phyloP scores from a whole-genome alignment of 2,113 vertebrate species.

The Protomyctophum bolini region DNA sequence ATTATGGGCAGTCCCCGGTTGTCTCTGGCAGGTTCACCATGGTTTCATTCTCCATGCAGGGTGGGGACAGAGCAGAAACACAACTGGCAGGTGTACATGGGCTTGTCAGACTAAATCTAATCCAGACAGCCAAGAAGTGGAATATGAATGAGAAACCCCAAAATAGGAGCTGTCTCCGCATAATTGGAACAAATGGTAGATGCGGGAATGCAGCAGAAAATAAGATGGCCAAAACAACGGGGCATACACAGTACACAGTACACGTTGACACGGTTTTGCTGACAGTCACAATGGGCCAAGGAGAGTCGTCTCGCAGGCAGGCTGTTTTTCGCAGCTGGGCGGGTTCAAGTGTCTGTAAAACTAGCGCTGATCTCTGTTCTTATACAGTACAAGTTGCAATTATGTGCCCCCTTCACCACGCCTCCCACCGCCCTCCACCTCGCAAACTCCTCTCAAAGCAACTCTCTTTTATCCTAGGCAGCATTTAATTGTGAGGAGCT shows the following conservation, averaged over 20 bases:
- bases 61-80: slow-evolving; percentile 47
- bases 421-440: slow-evolving; percentile 47
- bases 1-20: slow-evolving; percentile 9
- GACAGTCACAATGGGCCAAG: slow-evolving; percentile 54
- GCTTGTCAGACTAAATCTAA: slow-evolving; percentile 67
- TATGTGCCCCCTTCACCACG: slow-evolving; percentile 39
- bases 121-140: slow-evolving; percentile 55
- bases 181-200: slow-evolving; percentile 74
- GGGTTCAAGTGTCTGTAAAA: slow-evolving; percentile 52
- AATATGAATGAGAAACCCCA: slow-evolving; percentile 51
- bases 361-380: slow-evolving; percentile 56
- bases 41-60: slow-evolving; percentile 62
- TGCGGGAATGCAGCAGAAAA: slow-evolving; percentile 55
- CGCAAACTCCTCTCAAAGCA: slow-evolving; percentile 44
- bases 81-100: slow-evolving; percentile 65
- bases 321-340: slow-evolving; percentile 50
- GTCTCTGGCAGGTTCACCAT: slow-evolving; percentile 51
- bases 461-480: slow-evolving; percentile 70
- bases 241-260: slow-evolving; percentile 34
- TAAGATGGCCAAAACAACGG: slow-evolving; percentile 51
- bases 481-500: slow-evolving; percentile 74
- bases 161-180: slow-evolving; percentile 65
- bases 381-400: slow-evolving; percentile 55
- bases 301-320: slow-evolving; percentile 41
- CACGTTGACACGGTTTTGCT: slow-evolving; percentile 55